Evolutionary conservation across 2,113 vertebrate genomes (phyloP).

Genomic region (Neolamprologus sp.): DNA sequence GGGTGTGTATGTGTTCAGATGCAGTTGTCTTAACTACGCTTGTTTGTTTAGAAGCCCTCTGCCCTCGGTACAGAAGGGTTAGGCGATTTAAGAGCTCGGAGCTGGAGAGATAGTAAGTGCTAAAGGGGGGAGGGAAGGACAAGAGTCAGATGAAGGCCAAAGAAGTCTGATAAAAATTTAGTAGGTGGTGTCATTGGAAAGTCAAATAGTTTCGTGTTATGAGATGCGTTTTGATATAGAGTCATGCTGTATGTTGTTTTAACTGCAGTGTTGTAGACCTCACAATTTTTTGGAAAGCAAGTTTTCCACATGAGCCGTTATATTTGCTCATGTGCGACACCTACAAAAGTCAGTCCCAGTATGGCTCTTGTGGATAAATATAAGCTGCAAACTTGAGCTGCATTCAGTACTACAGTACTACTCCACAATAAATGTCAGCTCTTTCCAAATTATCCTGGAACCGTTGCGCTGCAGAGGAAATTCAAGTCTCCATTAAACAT

Average conservation of each 20-base stretch:
- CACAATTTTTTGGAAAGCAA: neutral
- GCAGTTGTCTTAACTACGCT: slow-evolving; percentile 33
- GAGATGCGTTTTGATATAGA: neutral
- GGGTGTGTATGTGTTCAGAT: slow-evolving; percentile 1
- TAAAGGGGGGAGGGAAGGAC: slow-evolving; percentile 23
- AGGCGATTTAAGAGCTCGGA: slow-evolving; percentile 35
- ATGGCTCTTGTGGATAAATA: neutral
- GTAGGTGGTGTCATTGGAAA: neutral
- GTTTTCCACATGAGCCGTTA: neutral
- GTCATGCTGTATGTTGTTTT: neutral
- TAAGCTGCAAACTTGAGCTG: neutral
- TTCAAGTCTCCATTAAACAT: neutral
- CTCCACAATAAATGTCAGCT: neutral
- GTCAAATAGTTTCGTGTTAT: neutral
- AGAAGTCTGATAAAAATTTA: slow-evolving; percentile 40
- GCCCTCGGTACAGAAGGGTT: slow-evolving; percentile 43
- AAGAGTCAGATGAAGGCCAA: slow-evolving; percentile 47
- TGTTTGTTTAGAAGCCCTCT: slow-evolving; percentile 63
- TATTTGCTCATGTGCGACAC: neutral
- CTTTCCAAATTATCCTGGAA: neutral
- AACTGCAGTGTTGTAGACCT: neutral
- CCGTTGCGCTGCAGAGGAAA: neutral
- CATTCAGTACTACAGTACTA: neutral
- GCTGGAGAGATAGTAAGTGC: slow-evolving; percentile 27
- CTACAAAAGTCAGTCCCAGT: neutral